These are phyloP conservation scores for Myiotriccus ornatus DNA, from an alignment of 2,797 vertebrate species.

Conservation along the genomic window DNA sequence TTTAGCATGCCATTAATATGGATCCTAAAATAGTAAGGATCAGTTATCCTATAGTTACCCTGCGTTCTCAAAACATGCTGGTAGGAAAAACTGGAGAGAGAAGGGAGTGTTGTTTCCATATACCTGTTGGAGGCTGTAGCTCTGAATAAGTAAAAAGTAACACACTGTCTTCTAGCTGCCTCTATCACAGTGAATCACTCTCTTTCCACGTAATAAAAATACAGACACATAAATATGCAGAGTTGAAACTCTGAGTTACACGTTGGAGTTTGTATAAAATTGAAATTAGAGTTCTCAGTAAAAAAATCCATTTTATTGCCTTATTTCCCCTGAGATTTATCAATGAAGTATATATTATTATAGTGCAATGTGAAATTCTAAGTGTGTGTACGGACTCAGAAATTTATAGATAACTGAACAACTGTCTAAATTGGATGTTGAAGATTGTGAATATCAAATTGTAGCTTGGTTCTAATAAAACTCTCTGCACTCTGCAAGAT, in stretches of 20 bases:
- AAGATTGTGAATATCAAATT: neutral
- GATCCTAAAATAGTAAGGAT: neutral
- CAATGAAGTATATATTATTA: neutral
- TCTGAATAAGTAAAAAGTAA: neutral
- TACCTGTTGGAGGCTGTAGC: neutral
- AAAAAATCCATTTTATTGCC: neutral
- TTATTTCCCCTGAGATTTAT: neutral
- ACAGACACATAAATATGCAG: neutral
- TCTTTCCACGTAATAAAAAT: neutral
- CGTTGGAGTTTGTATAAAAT: neutral
- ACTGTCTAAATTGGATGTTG: neutral
- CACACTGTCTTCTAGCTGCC: neutral
- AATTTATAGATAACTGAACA: neutral
- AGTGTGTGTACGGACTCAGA: accelerated
- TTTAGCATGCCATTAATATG: neutral
- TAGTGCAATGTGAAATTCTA: neutral
- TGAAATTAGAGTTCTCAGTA: neutral
- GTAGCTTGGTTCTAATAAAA: neutral
- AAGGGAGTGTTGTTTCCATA: neutral
- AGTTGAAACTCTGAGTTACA: neutral
- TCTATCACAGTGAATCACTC: neutral
- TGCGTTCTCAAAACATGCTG: neutral
- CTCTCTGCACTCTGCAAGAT: neutral
- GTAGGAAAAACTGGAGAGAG: neutral
- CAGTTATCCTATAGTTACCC: neutral